Evolutionary conservation across 1,140 invertebrate genomes (phyloP).

Genomic region (Popillia japonica): DNA sequence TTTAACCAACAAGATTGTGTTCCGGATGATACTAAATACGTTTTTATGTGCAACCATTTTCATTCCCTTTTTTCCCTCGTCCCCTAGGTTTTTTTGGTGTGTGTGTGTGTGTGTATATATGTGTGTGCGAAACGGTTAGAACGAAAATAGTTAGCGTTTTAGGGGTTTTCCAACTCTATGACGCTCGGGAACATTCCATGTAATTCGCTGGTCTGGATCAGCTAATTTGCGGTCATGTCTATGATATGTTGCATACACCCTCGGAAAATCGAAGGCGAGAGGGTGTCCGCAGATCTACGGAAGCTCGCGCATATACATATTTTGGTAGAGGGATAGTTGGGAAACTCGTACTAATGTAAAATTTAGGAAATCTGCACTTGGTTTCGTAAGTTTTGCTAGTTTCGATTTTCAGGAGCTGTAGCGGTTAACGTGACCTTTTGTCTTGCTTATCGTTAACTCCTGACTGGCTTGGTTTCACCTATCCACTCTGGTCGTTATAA

Average conservation of each 20-base stretch:
- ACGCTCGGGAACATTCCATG: constrained; percentile 13
- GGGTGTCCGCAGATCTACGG: no score
- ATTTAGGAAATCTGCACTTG: background rate
- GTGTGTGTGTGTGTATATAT: background rate
- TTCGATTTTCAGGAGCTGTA: background rate
- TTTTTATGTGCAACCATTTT: constrained; percentile 22
- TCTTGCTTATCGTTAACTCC: constrained; percentile 6
- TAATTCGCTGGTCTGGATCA: constrained; percentile 28
- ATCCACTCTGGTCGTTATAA: background rate
- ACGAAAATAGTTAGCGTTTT: constrained; percentile 29
- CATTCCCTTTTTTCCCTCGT: constrained; percentile 10
- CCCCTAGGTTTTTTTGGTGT: background rate
- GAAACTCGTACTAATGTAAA: no score
- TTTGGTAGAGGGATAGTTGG: no score
- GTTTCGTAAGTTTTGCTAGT: background rate
- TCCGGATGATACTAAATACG: constrained; percentile 28
- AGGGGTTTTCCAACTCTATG: constrained; percentile 23
- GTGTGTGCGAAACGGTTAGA: constrained; percentile 2
- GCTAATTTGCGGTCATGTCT: constrained; percentile 19
- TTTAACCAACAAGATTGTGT: constrained; percentile 29
- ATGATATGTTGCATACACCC: constrained; percentile 5
- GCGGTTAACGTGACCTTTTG: background rate
- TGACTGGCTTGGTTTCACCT: background rate
- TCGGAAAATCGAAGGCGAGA: no score
- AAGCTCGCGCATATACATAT: no score